Evolutionary conservation across 2,113 vertebrate species (phyloP).

Genomic region (Neoarius graeffei): DNA sequence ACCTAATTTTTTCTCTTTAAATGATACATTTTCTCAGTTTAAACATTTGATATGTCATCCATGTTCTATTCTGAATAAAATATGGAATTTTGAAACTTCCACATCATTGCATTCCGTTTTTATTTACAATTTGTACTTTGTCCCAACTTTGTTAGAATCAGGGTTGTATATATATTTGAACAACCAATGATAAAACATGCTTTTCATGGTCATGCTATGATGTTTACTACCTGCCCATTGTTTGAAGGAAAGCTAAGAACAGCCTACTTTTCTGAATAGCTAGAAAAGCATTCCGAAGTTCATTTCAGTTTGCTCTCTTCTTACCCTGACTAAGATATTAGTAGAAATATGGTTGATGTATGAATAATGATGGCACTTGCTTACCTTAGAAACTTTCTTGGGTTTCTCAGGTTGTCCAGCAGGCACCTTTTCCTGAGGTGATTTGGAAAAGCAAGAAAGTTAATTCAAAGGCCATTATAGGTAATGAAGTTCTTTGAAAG

Average conservation of each 20-base stretch:
- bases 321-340: neutral
- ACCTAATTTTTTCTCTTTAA: too few relatives aligned
- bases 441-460: neutral
- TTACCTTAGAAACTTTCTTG: slow-evolving; percentile 44
- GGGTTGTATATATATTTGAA: too few relatives aligned
- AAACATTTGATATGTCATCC: too few relatives aligned
- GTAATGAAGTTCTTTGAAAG: neutral
- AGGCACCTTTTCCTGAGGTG: slow-evolving; percentile 43
- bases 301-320: neutral
- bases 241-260: neutral
- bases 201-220: neutral
- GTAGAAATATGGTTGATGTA: neutral
- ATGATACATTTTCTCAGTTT: too few relatives aligned
- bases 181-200: neutral
- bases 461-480: neutral
- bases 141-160: too few relatives aligned
- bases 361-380: neutral
- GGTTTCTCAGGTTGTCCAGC: slow-evolving; percentile 47
- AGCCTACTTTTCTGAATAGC: neutral
- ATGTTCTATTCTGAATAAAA: too few relatives aligned
- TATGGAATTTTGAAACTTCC: too few relatives aligned
- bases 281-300: neutral
- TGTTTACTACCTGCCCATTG: neutral
- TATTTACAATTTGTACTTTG: too few relatives aligned
- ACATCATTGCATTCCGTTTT: too few relatives aligned